A percentile compares a stretch with the other conserved stretches of the same genome.
phyloP scores from a whole-genome alignment of 2,797 vertebrate species.

The Microcaecilia unicolor region DNA sequence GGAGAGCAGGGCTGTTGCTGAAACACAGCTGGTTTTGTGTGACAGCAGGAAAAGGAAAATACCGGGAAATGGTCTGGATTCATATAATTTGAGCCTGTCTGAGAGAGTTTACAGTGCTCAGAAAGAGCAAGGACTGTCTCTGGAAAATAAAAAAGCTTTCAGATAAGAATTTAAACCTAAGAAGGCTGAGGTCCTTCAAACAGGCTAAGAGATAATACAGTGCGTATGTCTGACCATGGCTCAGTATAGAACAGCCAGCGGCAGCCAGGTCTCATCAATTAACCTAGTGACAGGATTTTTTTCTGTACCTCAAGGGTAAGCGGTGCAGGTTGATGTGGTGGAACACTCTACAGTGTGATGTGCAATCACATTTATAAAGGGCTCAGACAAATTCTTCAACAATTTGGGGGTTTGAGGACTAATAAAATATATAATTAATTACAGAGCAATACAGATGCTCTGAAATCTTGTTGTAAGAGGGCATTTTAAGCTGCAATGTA shows the following conservation, averaged over 20 bases:
- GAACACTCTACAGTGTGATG: no score
- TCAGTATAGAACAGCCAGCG: slow-evolving; percentile 56
- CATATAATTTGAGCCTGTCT: not conserved
- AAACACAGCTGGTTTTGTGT: slow-evolving; percentile 18
- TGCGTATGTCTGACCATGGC: slow-evolving; percentile 55
- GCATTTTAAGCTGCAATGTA: no score
- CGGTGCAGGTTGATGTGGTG: no score
- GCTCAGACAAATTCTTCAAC: no score
- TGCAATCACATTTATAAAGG: no score
- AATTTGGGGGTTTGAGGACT: no score
- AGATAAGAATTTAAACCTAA: slow-evolving; percentile 11
- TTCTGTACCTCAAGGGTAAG: slow-evolving; percentile 76
- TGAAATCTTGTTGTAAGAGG: no score
- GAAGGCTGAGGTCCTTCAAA: not conserved
- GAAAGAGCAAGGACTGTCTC: not conserved
- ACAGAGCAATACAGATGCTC: no score
- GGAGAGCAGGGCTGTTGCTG: slow-evolving; percentile 24
- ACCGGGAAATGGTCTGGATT: slow-evolving; percentile 20
- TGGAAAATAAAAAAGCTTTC: slow-evolving; percentile 16
- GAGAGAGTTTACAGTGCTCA: slow-evolving; percentile 8
- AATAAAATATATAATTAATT: no score
- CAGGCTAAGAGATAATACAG: not conserved
- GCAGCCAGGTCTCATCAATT: slow-evolving; percentile 60
- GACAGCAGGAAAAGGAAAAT: slow-evolving; percentile 8
- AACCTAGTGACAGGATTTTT: slow-evolving; percentile 73